These are phyloP conservation scores for Hypolimnas misippus DNA, from an alignment of 2,888 invertebrate species.

Conservation along the genomic window DNA sequence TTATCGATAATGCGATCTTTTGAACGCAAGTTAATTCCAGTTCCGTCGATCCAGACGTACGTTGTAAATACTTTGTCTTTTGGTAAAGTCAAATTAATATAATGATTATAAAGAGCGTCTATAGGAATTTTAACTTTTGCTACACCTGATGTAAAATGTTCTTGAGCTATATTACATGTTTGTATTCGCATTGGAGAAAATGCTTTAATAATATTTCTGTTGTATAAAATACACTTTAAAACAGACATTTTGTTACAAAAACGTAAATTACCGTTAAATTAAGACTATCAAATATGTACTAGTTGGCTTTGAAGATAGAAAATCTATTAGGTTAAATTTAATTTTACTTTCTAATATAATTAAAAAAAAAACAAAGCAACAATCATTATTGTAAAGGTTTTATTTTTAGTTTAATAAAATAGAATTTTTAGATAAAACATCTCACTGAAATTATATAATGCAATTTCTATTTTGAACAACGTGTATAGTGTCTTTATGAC, in stretches of 20 bases:
- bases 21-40: constrained; percentile 87
- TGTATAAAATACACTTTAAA: constrained; percentile 15
- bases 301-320: constrained; percentile 4
- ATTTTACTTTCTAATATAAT: not conserved
- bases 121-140: constrained; percentile 50
- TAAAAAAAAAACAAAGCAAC: too few species aligned
- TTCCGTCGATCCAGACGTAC: constrained; percentile 93
- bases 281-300: not conserved
- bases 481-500: too few species aligned
- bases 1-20: constrained; percentile 87
- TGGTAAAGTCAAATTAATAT: constrained; percentile 77
- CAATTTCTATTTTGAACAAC: not conserved
- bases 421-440: too few species aligned
- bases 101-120: constrained; percentile 59
- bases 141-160: constrained; percentile 46
- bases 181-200: constrained; percentile 8
- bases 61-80: constrained; percentile 85
- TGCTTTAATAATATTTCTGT: constrained; percentile 11
- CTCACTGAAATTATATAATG: too few species aligned
- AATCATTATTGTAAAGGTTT: too few species aligned
- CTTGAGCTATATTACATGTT: constrained; percentile 28
- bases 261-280: not conserved
- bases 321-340: constrained; percentile 12
- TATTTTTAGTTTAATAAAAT: too few species aligned
- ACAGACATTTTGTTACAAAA: constrained; percentile 24